phyloP scores from a whole-genome alignment of 2,888 invertebrate species.

The Meloe dianella region DNA sequence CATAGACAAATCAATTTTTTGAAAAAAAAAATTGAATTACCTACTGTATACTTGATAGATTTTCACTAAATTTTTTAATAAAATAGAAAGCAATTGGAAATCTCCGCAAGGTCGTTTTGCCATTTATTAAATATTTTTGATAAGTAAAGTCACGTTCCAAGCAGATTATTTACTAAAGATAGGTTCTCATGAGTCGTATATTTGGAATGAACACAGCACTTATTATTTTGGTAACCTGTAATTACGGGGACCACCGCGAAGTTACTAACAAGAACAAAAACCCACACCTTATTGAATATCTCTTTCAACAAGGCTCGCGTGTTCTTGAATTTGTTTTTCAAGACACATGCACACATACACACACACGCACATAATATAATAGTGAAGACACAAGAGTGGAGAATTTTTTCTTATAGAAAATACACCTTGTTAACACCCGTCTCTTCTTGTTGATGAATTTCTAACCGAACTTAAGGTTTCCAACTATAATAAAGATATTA shows the following conservation, averaged over 20 bases:
- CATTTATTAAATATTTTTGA: slow-evolving; percentile 29
- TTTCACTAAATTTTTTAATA: too few species aligned
- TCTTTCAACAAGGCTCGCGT: slow-evolving; percentile 38
- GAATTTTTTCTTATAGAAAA: slow-evolving; percentile 14
- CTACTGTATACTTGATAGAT: too few species aligned
- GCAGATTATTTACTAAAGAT: slow-evolving; percentile 55
- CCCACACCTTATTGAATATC: slow-evolving; percentile 44
- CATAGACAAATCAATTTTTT: neutral
- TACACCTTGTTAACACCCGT: slow-evolving; percentile 45
- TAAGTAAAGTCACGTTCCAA: slow-evolving; percentile 52
- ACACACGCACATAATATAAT: slow-evolving; percentile 19
- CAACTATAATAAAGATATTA: slow-evolving; percentile 44
- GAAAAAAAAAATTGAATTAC: too few species aligned
- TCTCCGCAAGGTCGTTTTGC: slow-evolving; percentile 6
- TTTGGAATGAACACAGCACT: slow-evolving; percentile 54
- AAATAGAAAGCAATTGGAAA: too few species aligned
- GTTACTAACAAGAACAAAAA: slow-evolving; percentile 48
- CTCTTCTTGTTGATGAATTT: slow-evolving; percentile 35
- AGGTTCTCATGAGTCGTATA: slow-evolving; percentile 57
- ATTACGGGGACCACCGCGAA: slow-evolving; percentile 59
- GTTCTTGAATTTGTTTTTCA: slow-evolving; percentile 39
- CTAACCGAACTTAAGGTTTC: slow-evolving; percentile 30
- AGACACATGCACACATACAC: slow-evolving; percentile 14
- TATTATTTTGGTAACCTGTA: slow-evolving; percentile 58
- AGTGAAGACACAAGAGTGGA: slow-evolving; percentile 20